phyloP scores from a whole-genome alignment of 2,797 vertebrate species.

The Urophycis tenuis region DNA sequence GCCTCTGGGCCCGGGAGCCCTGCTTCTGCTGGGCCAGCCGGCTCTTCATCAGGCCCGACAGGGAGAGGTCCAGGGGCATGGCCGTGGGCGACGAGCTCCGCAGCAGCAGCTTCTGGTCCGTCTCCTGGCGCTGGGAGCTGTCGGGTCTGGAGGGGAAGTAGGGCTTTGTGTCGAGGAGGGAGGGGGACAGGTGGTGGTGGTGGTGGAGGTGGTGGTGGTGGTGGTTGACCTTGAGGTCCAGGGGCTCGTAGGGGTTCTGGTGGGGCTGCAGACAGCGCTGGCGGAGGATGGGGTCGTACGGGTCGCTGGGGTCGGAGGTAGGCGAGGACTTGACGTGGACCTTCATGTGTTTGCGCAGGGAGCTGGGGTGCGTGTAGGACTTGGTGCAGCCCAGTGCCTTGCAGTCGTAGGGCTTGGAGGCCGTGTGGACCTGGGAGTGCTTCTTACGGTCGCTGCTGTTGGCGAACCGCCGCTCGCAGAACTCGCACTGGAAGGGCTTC shows the following conservation, averaged over 20 bases:
- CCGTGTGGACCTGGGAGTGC: slow-evolving; percentile 95
- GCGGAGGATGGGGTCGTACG: slow-evolving; percentile 65
- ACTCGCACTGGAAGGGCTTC: slow-evolving; percentile 98
- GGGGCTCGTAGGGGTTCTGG: slow-evolving; percentile 54
- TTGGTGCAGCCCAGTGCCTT: slow-evolving; percentile 93
- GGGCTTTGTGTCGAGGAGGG: slow-evolving; percentile 20
- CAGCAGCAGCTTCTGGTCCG: slow-evolving; percentile 55
- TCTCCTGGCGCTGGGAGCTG: slow-evolving; percentile 35
- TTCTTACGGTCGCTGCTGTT: slow-evolving; percentile 99
- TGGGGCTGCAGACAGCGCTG: slow-evolving; percentile 50
- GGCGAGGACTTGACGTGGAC: slow-evolving; percentile 91
- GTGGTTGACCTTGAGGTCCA: slow-evolving; percentile 64
- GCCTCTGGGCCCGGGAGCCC: slow-evolving; percentile 38
- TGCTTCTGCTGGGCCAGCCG: slow-evolving; percentile 58
- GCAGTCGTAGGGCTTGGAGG: slow-evolving; percentile 96
- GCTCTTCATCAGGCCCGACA: slow-evolving; percentile 58
- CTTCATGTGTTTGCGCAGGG: slow-evolving; percentile 96
- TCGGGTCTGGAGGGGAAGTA: slow-evolving; percentile 50
- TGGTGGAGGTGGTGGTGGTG: slow-evolving; percentile 8
- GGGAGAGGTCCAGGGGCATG: slow-evolving; percentile 64
- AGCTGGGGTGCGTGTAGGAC: slow-evolving; percentile 94
- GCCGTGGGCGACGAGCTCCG: slow-evolving; percentile 55
- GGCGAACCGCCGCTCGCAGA: slow-evolving; percentile 94
- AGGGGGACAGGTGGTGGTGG: slow-evolving; percentile 14
- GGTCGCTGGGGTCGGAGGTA: slow-evolving; percentile 71